Evolutionary conservation across 2,888 invertebrate genomes (phyloP), one percentile per base, ranked within the genome.

Genomic region (Nasonia oneida): DNA sequence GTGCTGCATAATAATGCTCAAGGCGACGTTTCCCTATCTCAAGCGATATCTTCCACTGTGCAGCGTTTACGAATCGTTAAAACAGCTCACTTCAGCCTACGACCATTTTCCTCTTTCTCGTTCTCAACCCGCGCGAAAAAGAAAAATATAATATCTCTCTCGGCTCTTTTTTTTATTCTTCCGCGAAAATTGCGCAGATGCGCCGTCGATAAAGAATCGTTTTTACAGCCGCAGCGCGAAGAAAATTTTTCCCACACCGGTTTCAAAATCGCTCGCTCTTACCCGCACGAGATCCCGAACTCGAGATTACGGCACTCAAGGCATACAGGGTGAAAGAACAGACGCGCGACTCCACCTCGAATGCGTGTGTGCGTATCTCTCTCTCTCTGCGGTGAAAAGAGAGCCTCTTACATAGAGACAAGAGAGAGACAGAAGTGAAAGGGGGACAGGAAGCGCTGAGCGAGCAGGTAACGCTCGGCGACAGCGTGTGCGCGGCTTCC

Each of bases 401-500:
- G 71, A 15, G 33, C 14, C 33, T 61, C 57, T 61, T n/a, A n/a
- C 18, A 37, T 37, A 50, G 29, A 50, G 39, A 23, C 37, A 14
- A 71, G 50, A 80, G 85, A 78, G 86, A 76, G 39, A 42, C 14
- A 83, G 81, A 75, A 64, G 85, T 80, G 83, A 89, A 88, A 86
- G 88, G 87, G 86, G 87, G 84, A 85, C 90, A 90, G 92, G 91
- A 92, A 91, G 89, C 88, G 88, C 88, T 88, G 89, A 89, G 88
- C 90, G 89, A 88, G 90, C 90, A 92, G 91, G 92, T 91, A 89
- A 67, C 42, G 73, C 42, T 88, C 87, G 86, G 87, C 89, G 87
- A 89, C 89, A 90, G 29, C 37, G 70, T 33, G 71, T 29, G 71
- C 57, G 33, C 89, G 89, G 90, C 92, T 91, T 93, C 93, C 93